Percentiles rank a stretch among this genome's conserved stretches.
These are phyloP conservation scores for Xenopus laevis DNA, from an alignment of 2,113 vertebrate genomes.

Conservation along the genomic window DNA sequence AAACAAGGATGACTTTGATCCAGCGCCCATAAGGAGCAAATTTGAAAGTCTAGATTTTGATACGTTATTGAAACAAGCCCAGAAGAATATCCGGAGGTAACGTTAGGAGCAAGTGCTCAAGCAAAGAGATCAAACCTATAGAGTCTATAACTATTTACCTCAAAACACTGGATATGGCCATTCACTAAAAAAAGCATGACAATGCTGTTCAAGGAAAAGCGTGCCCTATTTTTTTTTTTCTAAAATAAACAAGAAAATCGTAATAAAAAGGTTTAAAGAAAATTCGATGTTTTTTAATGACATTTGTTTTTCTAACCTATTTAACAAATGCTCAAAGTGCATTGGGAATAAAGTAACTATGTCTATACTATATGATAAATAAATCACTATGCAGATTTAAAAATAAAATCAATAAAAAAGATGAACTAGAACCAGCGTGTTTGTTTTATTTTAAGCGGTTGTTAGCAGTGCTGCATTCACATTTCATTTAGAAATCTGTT, in stretches of 20 bases:
- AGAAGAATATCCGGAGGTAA: slow-evolving; percentile 90
- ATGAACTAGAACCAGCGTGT: slow-evolving; percentile 27
- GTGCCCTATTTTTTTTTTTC: slow-evolving; percentile 47
- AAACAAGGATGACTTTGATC: slow-evolving; percentile 77
- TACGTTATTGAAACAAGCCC: slow-evolving; percentile 94
- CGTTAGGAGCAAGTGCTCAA: slow-evolving; percentile 52
- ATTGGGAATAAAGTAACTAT: slow-evolving; percentile 49
- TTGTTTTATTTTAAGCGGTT: neutral
- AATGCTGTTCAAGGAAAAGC: slow-evolving; percentile 8
- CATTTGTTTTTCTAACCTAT: slow-evolving; percentile 57
- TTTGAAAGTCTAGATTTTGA: slow-evolving; percentile 91
- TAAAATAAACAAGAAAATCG: slow-evolving; percentile 67
- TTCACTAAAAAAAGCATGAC: slow-evolving; percentile 21
- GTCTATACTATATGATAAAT: slow-evolving; percentile 38
- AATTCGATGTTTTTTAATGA: slow-evolving; percentile 54
- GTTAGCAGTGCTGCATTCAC: neutral
- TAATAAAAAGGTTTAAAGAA: slow-evolving; percentile 62
- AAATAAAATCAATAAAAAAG: slow-evolving; percentile 47
- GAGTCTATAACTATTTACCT: slow-evolving; percentile 22
- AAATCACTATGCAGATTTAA: slow-evolving; percentile 53
- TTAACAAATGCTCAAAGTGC: slow-evolving; percentile 47
- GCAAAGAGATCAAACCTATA: neutral
- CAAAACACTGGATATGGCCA: slow-evolving; percentile 42
- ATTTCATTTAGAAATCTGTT: too few relatives aligned
- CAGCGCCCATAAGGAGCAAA: slow-evolving; percentile 76